These are phyloP conservation scores for Helogale parvula DNA, from an alignment of 2,113 vertebrate genomes.

Conservation along the genomic window DNA sequence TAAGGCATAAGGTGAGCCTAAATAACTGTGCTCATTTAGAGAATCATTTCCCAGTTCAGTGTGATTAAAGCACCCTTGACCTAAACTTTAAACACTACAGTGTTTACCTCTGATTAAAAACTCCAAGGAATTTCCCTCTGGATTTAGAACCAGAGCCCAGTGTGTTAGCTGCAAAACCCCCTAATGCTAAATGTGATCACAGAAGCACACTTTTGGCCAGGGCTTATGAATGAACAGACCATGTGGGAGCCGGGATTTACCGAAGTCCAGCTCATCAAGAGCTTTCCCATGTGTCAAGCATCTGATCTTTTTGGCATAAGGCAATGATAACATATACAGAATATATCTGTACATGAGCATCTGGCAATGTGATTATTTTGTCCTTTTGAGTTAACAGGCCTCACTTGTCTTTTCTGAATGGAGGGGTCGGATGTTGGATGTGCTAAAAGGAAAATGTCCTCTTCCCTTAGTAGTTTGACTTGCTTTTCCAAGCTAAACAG, in stretches of 20 bases:
- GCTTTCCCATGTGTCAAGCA: not conserved
- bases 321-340: not conserved
- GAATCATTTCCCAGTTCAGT: not conserved
- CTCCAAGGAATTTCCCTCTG: not conserved
- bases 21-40: not conserved
- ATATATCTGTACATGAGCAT: not conserved
- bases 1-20: not conserved
- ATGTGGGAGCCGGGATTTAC: not conserved
- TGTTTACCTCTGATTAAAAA: conserved; percentile 18
- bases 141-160: not conserved
- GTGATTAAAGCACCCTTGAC: not conserved
- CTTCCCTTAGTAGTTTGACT: not conserved
- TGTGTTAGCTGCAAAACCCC: not conserved
- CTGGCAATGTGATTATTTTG: not conserved
- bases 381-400: not conserved
- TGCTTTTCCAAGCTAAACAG: conserved; percentile 32
- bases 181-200: not conserved
- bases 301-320: not conserved
- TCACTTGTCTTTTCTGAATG: not conserved
- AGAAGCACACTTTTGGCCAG: not conserved
- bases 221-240: not conserved
- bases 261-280: not conserved
- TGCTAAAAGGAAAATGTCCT: not conserved
- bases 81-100: not conserved
- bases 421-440: not conserved